These are phyloP conservation scores for Hippocampus mohnikei DNA, from an alignment of 2,113 vertebrate species.

Conservation along the genomic window DNA sequence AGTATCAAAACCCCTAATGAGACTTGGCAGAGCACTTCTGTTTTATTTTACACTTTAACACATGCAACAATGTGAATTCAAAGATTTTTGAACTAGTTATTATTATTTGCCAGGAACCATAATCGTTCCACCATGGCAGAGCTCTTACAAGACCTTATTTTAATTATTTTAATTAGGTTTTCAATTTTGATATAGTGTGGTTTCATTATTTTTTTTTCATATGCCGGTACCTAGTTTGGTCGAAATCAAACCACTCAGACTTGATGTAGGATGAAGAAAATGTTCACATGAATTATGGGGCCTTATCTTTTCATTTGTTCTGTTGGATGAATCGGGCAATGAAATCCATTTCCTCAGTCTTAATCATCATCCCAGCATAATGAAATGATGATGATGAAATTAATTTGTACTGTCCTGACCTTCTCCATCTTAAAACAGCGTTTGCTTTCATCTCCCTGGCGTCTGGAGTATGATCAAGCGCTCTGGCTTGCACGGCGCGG, in stretches of 20 bases:
- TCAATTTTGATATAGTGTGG: no score
- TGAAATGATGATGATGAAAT: not conserved
- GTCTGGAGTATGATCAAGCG: conserved; percentile 4
- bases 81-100: no score
- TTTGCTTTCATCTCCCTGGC: not conserved
- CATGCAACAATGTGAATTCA: no score
- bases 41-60: no score
- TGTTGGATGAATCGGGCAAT: not conserved
- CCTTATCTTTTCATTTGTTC: not conserved
- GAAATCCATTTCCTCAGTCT: conserved; percentile 1
- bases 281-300: not conserved
- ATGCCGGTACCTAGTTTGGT: not conserved
- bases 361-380: conserved; percentile 6
- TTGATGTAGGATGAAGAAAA: not conserved
- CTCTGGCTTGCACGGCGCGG: conserved; percentile 10
- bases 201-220: no score
- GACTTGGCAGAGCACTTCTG: no score
- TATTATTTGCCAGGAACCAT: no score
- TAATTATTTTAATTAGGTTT: no score
- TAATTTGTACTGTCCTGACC: conserved; percentile 5
- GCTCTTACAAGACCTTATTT: no score
- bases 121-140: no score
- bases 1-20: no score
- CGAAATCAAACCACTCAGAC: not conserved
- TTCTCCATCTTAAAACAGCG: not conserved